A percentile compares a stretch with the other conserved stretches of the same genome.
Evolutionary conservation across 2,888 invertebrate species (phyloP).

Genomic region (Diabrotica balteata): DNA sequence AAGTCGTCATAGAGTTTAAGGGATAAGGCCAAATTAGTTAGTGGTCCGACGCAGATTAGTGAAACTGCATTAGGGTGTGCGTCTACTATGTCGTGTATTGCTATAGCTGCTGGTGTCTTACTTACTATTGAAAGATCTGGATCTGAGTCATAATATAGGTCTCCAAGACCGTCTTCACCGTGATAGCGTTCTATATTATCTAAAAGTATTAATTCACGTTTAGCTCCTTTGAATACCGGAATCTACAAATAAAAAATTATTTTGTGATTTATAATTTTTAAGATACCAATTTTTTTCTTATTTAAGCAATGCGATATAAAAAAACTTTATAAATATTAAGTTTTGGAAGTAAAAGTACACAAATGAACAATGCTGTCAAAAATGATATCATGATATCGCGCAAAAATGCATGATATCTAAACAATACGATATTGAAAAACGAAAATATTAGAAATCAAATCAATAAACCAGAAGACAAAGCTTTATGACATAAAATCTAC

Average conservation of each 20-base stretch:
- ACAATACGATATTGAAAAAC: too few species aligned
- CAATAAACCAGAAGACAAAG: too few species aligned
- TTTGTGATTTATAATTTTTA: too few species aligned
- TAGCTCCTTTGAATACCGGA: slow-evolving; percentile 73
- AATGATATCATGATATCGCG: too few species aligned
- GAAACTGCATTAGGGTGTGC: slow-evolving; percentile 66
- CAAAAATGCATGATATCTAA: too few species aligned
- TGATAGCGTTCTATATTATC: slow-evolving; percentile 61
- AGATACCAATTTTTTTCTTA: too few species aligned
- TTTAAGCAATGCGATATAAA: too few species aligned
- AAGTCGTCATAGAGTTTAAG: slow-evolving; percentile 73
- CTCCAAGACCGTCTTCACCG: slow-evolving; percentile 78
- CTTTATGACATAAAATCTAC: too few species aligned
- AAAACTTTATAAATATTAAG: too few species aligned
- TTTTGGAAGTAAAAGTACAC: too few species aligned
- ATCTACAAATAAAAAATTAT: slow-evolving; percentile 61
- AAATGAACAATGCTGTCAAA: too few species aligned
- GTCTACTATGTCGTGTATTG: slow-evolving; percentile 67
- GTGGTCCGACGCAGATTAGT: slow-evolving; percentile 73
- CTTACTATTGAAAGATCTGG: slow-evolving; percentile 47
- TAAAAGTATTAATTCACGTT: slow-evolving; percentile 61
- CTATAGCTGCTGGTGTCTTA: slow-evolving; percentile 62
- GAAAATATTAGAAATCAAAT: too few species aligned
- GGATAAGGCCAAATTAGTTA: slow-evolving; percentile 82
- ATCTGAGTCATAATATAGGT: slow-evolving; percentile 62